phyloP scores from a whole-genome alignment of 2,113 vertebrate species.

The Percopsis transmontana region DNA sequence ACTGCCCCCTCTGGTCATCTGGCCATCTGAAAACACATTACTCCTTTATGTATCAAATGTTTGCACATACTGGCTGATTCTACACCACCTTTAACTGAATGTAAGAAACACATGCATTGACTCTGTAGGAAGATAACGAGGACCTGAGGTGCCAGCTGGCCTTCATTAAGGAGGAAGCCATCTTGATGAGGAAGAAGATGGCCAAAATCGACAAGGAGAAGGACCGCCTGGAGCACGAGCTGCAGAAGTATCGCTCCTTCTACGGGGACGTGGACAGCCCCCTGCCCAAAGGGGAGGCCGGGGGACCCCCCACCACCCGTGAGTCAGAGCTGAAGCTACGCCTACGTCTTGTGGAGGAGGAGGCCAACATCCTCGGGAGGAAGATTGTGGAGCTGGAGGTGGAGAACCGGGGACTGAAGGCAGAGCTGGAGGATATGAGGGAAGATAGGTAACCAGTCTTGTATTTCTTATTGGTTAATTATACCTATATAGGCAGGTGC shows the following conservation, averaged over 20 bases:
- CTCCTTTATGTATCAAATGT: too few species aligned
- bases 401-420: constrained; percentile 96
- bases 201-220: constrained; percentile 99
- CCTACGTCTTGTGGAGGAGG: constrained; percentile 93
- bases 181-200: constrained; percentile 98
- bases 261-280: constrained; percentile 98
- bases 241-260: constrained; percentile 96
- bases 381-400: constrained; percentile 98
- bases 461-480: too few species aligned
- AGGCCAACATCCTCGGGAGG: constrained; percentile 96
- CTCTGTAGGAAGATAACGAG: constrained; percentile 90
- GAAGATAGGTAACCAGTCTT: constrained; percentile 83
- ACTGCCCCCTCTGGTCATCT: too few species aligned
- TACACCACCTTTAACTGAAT: too few species aligned
- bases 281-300: constrained; percentile 95
- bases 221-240: constrained; percentile 94
- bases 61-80: too few species aligned
- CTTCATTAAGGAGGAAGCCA: constrained; percentile 96
- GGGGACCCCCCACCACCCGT: constrained; percentile 94
- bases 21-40: too few species aligned
- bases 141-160: constrained; percentile 97
- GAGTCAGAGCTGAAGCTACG: constrained; percentile 97
- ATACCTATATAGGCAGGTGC: background rate
- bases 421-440: constrained; percentile 94
- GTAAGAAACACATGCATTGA: background rate